Evolutionary conservation across 1,140 invertebrate species (phyloP).

Genomic region (Temnothorax longispinosus): DNA sequence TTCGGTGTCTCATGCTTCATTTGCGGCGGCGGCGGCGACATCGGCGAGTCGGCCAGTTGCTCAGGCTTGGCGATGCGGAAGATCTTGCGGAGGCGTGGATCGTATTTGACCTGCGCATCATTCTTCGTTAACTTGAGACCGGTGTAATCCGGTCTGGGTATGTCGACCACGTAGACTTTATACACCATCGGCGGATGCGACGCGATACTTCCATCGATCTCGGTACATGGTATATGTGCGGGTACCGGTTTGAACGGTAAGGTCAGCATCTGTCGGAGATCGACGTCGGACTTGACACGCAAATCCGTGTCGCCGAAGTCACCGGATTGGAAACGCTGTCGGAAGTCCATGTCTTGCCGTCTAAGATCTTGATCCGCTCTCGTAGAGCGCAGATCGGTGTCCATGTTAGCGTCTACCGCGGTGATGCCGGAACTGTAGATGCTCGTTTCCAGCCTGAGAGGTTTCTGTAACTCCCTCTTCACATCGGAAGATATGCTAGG

Average conservation of each 20-base stretch:
- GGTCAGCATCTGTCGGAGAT: constrained; percentile 89
- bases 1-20: constrained; percentile 80
- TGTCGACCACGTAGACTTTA: constrained; percentile 89
- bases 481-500: constrained; percentile 69
- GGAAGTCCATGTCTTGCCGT: constrained; percentile 87
- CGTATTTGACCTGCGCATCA: constrained; percentile 89
- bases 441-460: constrained; percentile 79
- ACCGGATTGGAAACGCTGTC: constrained; percentile 82
- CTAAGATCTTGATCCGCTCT: constrained; percentile 83
- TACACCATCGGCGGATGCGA: constrained; percentile 91
- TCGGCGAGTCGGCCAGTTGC: constrained; percentile 81
- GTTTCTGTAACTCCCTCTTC: constrained; percentile 78
- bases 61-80: constrained; percentile 89
- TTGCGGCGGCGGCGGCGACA: constrained; percentile 81
- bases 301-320: constrained; percentile 83
- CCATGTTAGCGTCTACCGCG: constrained; percentile 78
- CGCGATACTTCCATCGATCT: constrained; percentile 93
- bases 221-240: constrained; percentile 92
- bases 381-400: constrained; percentile 80
- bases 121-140: constrained; percentile 90
- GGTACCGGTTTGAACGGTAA: constrained; percentile 92
- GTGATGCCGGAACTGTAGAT: constrained; percentile 85
- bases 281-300: constrained; percentile 88
- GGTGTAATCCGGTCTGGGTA: constrained; percentile 91
- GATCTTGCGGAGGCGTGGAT: constrained; percentile 91